Evolutionary conservation across 2,888 invertebrate genomes (phyloP).

Genomic region (Liopterus haemorrhoidalis): DNA sequence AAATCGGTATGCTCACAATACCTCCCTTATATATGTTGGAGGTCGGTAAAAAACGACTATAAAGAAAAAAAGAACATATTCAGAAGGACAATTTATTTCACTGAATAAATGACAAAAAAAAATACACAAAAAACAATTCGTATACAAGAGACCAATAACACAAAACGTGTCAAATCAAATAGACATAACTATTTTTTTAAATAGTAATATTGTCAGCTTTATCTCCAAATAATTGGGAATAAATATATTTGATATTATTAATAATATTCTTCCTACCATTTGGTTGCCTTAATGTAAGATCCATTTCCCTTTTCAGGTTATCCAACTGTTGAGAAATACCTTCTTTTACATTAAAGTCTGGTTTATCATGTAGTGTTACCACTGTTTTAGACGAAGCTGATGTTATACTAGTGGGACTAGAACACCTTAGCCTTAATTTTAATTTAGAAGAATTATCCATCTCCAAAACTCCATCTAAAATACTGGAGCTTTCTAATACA

Average conservation of each 20-base stretch:
- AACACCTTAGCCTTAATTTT: conserved; percentile 12
- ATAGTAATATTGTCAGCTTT: too few relatives aligned
- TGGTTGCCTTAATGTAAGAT: conserved; percentile 2
- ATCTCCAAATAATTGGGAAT: conserved; percentile 12
- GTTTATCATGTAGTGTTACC: too few relatives aligned
- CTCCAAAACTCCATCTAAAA: conserved; percentile 15
- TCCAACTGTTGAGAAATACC: conserved; percentile 12
- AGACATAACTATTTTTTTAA: conserved; percentile 13
- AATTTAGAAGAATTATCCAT: conserved; percentile 16
- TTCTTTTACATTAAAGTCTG: too few relatives aligned
- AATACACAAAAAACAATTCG: neutral
- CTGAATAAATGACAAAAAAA: neutral
- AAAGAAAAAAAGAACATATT: too few relatives aligned
- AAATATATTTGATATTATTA: conserved; percentile 12
- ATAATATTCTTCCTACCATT: conserved; percentile 3
- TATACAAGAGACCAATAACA: too few relatives aligned
- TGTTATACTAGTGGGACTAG: too few relatives aligned
- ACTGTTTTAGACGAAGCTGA: too few relatives aligned
- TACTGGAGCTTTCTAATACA: conserved; percentile 14
- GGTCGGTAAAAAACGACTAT: too few relatives aligned
- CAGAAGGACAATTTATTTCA: neutral
- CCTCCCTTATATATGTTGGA: too few relatives aligned
- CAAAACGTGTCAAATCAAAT: conserved; percentile 10
- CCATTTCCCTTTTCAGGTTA: conserved; percentile 7
- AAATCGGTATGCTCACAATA: too few relatives aligned